Evolutionary conservation across 1,140 invertebrate species (phyloP).

Genomic region (Ephestia elutella): DNA sequence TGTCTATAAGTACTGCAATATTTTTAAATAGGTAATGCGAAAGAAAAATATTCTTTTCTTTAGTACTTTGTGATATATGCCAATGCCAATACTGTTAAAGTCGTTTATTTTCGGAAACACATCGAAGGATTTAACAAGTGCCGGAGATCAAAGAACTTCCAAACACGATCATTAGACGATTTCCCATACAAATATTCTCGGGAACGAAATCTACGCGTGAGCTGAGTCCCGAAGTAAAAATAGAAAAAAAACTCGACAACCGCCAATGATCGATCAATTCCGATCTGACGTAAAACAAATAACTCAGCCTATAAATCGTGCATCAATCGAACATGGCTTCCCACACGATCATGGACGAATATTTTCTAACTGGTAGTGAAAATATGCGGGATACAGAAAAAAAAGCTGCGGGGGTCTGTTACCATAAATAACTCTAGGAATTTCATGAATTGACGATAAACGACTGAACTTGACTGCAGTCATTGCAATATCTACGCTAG

Average conservation of each 20-base stretch:
- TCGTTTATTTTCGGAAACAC: background rate
- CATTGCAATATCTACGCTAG: too few relatives aligned
- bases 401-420: too few relatives aligned
- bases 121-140: background rate
- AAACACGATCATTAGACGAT: slow-evolving; percentile 3
- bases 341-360: slow-evolving; percentile 14
- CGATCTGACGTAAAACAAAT: slow-evolving; percentile 65
- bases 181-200: slow-evolving; percentile 4
- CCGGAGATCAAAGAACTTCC: background rate
- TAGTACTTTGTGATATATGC: background rate
- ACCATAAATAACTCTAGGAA: too few relatives aligned
- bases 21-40: too few relatives aligned
- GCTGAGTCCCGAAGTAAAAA: slow-evolving; percentile 28
- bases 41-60: too few relatives aligned
- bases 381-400: background rate
- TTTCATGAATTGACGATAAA: too few relatives aligned
- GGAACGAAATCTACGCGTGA: slow-evolving; percentile 20
- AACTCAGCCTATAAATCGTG: slow-evolving; percentile 53
- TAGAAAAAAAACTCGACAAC: slow-evolving; percentile 39
- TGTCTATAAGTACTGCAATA: too few relatives aligned
- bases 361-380: background rate
- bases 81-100: background rate
- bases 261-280: slow-evolving; percentile 61
- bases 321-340: slow-evolving; percentile 23
- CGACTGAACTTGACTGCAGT: too few relatives aligned